Evolutionary conservation across 1,140 invertebrate species (phyloP).

Genomic region (Drosophila athabasca): DNA sequence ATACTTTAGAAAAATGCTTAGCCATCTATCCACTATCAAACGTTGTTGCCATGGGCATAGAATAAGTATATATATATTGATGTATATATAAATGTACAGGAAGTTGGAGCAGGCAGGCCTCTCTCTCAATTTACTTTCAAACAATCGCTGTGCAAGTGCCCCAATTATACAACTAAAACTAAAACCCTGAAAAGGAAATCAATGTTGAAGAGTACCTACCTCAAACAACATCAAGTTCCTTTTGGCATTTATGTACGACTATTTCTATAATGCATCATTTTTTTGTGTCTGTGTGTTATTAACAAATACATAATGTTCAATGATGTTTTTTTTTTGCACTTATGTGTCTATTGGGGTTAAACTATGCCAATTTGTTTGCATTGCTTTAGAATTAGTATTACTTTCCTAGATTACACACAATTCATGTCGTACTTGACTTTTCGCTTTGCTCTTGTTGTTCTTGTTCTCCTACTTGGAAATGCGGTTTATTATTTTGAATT

Average conservation of each 20-base stretch:
- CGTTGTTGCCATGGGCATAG: constrained; percentile 29
- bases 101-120: constrained; percentile 24
- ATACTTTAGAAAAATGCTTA: constrained; percentile 1
- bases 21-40: constrained; percentile 28
- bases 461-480: constrained; percentile 35
- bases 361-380: constrained; percentile 40
- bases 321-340: constrained; percentile 24
- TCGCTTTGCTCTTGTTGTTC: constrained; percentile 8
- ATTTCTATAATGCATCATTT: no score
- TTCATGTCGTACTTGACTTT: constrained; percentile 38
- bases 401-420: constrained; percentile 41
- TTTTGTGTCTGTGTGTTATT: constrained; percentile 3
- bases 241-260: constrained; percentile 13
- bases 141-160: constrained; percentile 64
- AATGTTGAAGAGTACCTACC: constrained; percentile 17
- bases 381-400: constrained; percentile 49
- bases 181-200: constrained; percentile 31
- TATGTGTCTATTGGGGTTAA: constrained; percentile 25
- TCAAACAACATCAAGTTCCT: constrained; percentile 40
- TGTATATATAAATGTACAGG: constrained; percentile 72
- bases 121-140: constrained; percentile 34
- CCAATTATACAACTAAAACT: constrained; percentile 10
- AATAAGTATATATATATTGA: constrained; percentile 24
- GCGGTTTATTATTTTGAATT: constrained; percentile 57
- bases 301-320: constrained; percentile 42